Percentiles rank a stretch among this genome's conserved stretches.
phyloP scores from a whole-genome alignment of 2,888 invertebrate species.

The Amiota communis region DNA sequence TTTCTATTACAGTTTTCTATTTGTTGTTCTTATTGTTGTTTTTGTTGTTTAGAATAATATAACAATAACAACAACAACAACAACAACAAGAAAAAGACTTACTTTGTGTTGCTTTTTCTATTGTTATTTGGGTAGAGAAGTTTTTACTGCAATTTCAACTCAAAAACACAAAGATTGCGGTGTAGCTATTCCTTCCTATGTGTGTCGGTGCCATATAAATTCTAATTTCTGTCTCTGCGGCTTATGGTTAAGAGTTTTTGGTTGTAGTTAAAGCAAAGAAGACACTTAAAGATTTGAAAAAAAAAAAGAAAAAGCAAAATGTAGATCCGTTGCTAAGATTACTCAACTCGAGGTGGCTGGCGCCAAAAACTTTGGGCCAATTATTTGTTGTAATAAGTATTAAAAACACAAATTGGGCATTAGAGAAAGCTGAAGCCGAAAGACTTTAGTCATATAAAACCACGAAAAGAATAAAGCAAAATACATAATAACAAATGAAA shows the following conservation, averaged over 20 bases:
- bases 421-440: not conserved
- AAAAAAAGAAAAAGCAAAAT: not conserved
- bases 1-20: slow-evolving; percentile 51
- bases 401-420: slow-evolving; percentile 26
- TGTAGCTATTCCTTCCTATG: slow-evolving; percentile 33
- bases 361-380: slow-evolving; percentile 1
- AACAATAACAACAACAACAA: too few relatives aligned
- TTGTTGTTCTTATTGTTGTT: slow-evolving; percentile 50
- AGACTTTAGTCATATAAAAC: too few relatives aligned
- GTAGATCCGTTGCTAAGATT: too few relatives aligned
- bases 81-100: too few relatives aligned
- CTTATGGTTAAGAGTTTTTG: slow-evolving; percentile 31
- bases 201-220: slow-evolving; percentile 51
- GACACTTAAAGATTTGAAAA: slow-evolving; percentile 34
- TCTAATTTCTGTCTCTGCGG: slow-evolving; percentile 48
- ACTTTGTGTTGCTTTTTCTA: not conserved
- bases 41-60: slow-evolving; percentile 32
- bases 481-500: not conserved
- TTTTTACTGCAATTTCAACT: slow-evolving; percentile 17
- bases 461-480: not conserved
- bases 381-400: slow-evolving; percentile 26
- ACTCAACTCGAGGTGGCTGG: too few relatives aligned
- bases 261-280: too few relatives aligned
- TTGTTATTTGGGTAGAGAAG: not conserved
- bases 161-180: slow-evolving; percentile 22